Conservation (phyloP, 2,113 vertebrate genomes). For the Pomatostomus ruficeps region DNA sequence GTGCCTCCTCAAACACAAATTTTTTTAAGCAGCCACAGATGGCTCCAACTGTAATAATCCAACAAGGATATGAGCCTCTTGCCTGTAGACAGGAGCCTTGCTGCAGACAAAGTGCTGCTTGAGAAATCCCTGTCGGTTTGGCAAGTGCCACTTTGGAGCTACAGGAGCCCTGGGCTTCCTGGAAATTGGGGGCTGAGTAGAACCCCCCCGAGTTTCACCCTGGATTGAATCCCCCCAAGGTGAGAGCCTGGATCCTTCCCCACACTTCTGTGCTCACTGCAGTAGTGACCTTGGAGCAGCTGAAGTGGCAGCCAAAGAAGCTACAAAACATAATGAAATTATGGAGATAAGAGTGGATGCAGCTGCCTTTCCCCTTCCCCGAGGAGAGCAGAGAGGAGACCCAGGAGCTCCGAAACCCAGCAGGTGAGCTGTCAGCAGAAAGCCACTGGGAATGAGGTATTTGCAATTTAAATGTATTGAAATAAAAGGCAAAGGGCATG, state of each 20-base stretch:
- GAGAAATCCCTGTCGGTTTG: background rate
- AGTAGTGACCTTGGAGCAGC: background rate
- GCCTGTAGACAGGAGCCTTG: background rate
- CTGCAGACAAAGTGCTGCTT: background rate
- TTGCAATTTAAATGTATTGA: conserved; percentile 7
- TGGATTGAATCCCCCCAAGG: background rate
- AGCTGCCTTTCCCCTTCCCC: background rate
- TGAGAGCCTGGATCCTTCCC: background rate
- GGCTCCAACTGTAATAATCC: background rate
- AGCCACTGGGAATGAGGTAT: background rate
- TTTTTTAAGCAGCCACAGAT: background rate
- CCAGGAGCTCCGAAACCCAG: background rate
- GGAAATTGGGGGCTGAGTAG: background rate
- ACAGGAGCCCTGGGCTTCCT: background rate
- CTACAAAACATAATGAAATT: background rate
- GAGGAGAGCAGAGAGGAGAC: background rate
- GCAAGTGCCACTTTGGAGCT: background rate
- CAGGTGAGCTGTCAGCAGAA: background rate
- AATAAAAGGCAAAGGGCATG: background rate
- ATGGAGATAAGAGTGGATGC: background rate
- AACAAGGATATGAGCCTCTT: background rate
- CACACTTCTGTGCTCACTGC: background rate
- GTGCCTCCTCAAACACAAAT: background rate
- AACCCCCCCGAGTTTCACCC: background rate
- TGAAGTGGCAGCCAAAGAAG: background rate